Base-by-base conservation (phyloP, 2,888 invertebrate genomes). In the Hirtodrosophila confusa region DNA sequence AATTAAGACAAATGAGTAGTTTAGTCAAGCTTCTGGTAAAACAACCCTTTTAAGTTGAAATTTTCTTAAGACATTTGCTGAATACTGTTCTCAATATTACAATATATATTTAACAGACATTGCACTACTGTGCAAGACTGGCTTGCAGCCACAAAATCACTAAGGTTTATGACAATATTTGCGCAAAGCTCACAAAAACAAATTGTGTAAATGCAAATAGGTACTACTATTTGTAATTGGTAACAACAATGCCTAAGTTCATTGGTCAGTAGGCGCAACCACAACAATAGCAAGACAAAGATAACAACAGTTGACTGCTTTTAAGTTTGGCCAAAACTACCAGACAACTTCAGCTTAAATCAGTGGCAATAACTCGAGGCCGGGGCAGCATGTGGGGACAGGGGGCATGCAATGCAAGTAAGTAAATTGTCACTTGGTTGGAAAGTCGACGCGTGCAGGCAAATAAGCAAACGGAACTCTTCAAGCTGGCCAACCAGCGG, bases 171-270 rank as follows among this genome's bases (percentile, higher is more conserved):
- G 65, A 69, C 63, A 80, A 80, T 27, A 4, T 33, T 50, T 70
- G 57, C 53, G 65, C 72, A 66, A 63, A 65, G 47, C 66, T 55
- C 53, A 57, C 50, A 56, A 47, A 67, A 63, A 74, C 63, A 62
- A 27, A 27, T 27, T 27, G 27, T 63, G 37, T 39, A 77, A 86
- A 77, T 71, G 65, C 69, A 74, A 75, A 76, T 69, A 8, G 7
- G 27, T 27, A 27, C 2, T 27, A 27, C 2, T 27, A 27, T 27
- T 2, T 27, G 71, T 69, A 70, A 84, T 72, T 70, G 69, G 60
- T 68, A 80, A 67, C 75, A 75, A 75, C 72, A 86, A 79, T 74
- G 70, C 41, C 67, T 69, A 76, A 80, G 88, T 88, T 86, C 77
- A 80, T 41, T 75, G 83, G 84, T 80, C 84, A 88, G 66, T 63